These are phyloP conservation scores for Balaeniceps rex DNA, from an alignment of 2,113 vertebrate species.

Conservation along the genomic window DNA sequence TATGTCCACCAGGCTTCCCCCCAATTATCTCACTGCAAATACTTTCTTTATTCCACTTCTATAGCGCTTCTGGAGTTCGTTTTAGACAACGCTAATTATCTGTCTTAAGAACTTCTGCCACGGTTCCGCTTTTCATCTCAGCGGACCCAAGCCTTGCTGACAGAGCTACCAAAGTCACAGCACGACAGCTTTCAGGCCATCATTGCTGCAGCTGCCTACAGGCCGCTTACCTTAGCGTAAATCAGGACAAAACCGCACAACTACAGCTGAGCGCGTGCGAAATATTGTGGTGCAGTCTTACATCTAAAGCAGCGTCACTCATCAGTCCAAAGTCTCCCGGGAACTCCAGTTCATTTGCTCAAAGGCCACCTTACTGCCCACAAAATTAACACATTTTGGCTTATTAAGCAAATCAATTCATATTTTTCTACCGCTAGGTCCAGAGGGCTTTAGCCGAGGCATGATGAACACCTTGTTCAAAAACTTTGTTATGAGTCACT, in stretches of 20 bases:
- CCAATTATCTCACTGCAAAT: constrained; percentile 19
- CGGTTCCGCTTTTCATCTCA: background rate
- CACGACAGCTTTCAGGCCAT: background rate
- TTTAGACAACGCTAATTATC: background rate
- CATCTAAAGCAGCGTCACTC: background rate
- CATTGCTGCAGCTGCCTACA: background rate
- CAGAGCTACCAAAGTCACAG: background rate
- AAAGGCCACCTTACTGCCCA: background rate
- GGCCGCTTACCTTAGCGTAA: background rate
- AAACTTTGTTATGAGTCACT: background rate
- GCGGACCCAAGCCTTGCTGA: background rate
- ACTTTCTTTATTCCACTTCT: constrained; percentile 24
- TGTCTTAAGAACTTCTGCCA: background rate
- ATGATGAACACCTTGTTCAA: background rate
- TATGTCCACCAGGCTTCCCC: background rate
- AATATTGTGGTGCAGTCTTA: background rate
- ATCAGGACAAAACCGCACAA: background rate
- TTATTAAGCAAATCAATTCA: background rate
- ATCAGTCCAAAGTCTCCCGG: background rate
- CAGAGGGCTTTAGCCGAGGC: background rate
- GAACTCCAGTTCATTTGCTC: background rate
- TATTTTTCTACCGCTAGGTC: background rate
- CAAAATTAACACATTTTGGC: background rate
- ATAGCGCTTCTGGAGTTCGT: background rate
- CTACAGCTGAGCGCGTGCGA: background rate